Evolutionary conservation across 2,888 invertebrate species (phyloP).

Genomic region (Drosophila paucipuncta): DNA sequence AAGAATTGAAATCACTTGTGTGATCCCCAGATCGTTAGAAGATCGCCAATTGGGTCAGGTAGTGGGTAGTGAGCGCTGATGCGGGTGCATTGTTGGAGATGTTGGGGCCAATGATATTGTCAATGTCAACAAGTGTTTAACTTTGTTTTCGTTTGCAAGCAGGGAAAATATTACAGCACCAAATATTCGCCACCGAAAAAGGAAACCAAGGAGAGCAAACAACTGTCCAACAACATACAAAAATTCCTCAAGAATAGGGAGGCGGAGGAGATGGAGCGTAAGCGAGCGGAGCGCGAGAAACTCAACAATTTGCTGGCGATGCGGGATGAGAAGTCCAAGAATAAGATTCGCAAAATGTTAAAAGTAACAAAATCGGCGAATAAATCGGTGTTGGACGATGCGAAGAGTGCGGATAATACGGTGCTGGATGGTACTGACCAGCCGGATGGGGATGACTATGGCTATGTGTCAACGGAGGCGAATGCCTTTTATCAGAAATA

Average conservation of each 20-base stretch:
- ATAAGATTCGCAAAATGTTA: conserved; percentile 91
- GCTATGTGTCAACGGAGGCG: conserved; percentile 94
- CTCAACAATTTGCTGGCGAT: conserved; percentile 88
- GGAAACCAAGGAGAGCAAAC: conserved; percentile 88
- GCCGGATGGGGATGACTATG: conserved; percentile 96
- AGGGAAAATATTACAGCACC: conserved; percentile 90
- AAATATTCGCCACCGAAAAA: conserved; percentile 94
- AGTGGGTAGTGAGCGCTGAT: conserved; percentile 20
- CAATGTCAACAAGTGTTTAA: conserved; percentile 27
- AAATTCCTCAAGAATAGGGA: conserved; percentile 93
- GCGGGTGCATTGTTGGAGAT: not conserved
- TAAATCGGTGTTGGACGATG: conserved; percentile 94
- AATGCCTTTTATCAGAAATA: conserved; percentile 93
- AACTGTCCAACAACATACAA: conserved; percentile 91
- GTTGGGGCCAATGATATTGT: not conserved
- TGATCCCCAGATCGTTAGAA: not conserved
- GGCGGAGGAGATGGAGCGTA: conserved; percentile 90
- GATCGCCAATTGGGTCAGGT: conserved; percentile 43
- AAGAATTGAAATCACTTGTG: not conserved
- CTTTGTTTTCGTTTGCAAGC: conserved; percentile 20
- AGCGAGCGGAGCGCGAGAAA: conserved; percentile 88
- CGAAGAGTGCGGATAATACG: conserved; percentile 91
- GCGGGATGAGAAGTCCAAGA: conserved; percentile 90
- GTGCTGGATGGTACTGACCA: conserved; percentile 88
- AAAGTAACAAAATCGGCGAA: conserved; percentile 96